These are phyloP conservation scores for Mythimna vitellina DNA, from an alignment of 2,888 invertebrate genomes.

Conservation along the genomic window DNA sequence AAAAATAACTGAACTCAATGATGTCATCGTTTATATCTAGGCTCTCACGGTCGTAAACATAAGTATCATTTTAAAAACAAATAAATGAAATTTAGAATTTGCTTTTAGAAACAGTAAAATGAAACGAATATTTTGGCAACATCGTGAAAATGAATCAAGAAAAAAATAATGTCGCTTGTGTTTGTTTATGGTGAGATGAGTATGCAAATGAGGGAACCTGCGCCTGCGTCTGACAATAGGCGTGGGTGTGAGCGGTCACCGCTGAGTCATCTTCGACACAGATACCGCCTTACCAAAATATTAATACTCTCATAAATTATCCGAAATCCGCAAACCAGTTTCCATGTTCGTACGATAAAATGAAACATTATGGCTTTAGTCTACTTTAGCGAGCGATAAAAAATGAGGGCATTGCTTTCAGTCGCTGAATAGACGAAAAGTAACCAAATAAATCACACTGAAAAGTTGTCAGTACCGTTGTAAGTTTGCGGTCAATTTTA, in stretches of 20 bases:
- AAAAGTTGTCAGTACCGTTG: conserved; percentile 70
- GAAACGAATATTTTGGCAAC: conserved; percentile 57
- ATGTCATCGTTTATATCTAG: conserved; percentile 33
- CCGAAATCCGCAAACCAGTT: conserved; percentile 73
- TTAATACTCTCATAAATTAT: conserved; percentile 73
- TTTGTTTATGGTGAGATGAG: conserved; percentile 71
- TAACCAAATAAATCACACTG: conserved; percentile 53
- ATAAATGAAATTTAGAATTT: conserved; percentile 36
- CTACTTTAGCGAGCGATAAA: conserved; percentile 54
- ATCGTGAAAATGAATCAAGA: conserved; percentile 55
- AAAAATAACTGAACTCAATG: conserved; percentile 40
- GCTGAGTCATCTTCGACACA: conserved; percentile 80
- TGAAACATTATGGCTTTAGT: conserved; percentile 61
- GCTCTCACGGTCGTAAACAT: conserved; percentile 8
- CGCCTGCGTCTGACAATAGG: conserved; percentile 66
- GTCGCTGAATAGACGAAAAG: conserved; percentile 46
- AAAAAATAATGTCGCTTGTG: conserved; percentile 62
- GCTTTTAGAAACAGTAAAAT: conserved; percentile 70
- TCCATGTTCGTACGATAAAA: conserved; percentile 49
- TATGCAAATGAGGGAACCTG: conserved; percentile 74
- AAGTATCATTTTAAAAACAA: conserved; percentile 23
- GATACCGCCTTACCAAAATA: conserved; percentile 78
- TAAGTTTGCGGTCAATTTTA: conserved; percentile 69
- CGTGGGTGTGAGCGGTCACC: conserved; percentile 74
- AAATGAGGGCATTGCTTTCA: conserved; percentile 62